Evolutionary conservation across 2,888 invertebrate genomes (phyloP).

Genomic region (Scrobipalpa costella): DNA sequence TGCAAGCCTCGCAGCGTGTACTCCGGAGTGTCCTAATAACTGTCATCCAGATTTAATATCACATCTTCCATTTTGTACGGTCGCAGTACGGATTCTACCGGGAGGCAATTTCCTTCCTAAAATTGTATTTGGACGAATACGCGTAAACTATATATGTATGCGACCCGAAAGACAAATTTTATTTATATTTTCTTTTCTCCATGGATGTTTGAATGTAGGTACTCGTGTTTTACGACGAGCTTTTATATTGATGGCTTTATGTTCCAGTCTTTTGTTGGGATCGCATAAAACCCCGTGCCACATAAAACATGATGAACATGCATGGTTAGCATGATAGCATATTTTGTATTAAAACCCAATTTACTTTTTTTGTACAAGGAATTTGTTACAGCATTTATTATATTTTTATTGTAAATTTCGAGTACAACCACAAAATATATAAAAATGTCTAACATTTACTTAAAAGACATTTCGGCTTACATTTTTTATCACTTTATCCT

Average conservation of each 20-base stretch:
- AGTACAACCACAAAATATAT: too few species aligned
- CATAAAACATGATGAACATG: slow-evolving; percentile 33
- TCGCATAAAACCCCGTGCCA: slow-evolving; percentile 40
- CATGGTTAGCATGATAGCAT: slow-evolving; percentile 24
- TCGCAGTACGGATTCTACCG: slow-evolving; percentile 48
- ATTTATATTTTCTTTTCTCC: slow-evolving; percentile 57
- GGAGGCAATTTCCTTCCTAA: slow-evolving; percentile 76
- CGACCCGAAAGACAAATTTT: slow-evolving; percentile 72
- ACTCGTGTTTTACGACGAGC: slow-evolving; percentile 56
- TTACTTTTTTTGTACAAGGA: slow-evolving; percentile 7
- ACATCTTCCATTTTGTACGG: slow-evolving; percentile 71
- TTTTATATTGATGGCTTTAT: slow-evolving; percentile 61
- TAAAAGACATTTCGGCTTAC: too few species aligned
- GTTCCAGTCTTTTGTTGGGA: slow-evolving; percentile 37
- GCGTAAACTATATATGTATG: slow-evolving; percentile 74
- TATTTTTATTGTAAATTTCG: neutral
- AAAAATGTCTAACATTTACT: too few species aligned
- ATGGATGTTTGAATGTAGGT: slow-evolving; percentile 28
- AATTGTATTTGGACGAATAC: slow-evolving; percentile 76
- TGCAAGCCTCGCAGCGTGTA: slow-evolving; percentile 47
- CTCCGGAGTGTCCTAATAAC: slow-evolving; percentile 70
- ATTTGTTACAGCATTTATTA: slow-evolving; percentile 1
- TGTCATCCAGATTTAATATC: slow-evolving; percentile 79
- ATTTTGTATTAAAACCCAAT: slow-evolving; percentile 24
- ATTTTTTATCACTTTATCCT: too few species aligned